A percentile compares a stretch with the other conserved stretches of the same genome.
Conservation (phyloP, 2,113 vertebrate genomes). For the Poicephalus gulielmi region DNA sequence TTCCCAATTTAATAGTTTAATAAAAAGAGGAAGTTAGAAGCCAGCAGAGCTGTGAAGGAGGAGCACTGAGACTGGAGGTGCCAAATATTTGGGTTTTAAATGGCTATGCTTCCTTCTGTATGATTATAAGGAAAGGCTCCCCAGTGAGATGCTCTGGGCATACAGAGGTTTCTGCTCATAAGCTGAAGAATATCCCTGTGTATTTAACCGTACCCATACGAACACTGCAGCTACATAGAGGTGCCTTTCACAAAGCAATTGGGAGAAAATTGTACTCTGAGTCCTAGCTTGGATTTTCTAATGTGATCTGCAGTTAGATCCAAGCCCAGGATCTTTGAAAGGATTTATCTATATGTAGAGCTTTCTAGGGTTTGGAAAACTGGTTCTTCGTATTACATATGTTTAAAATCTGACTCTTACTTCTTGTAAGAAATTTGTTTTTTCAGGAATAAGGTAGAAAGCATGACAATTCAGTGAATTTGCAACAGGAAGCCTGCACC, state of each 20-base stretch:
- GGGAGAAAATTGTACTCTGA: background rate
- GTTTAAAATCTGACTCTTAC: background rate
- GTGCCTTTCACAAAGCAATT: background rate
- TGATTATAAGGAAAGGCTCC: background rate
- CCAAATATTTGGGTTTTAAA: conserved; percentile 11
- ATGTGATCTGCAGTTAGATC: background rate
- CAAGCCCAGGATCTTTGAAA: background rate
- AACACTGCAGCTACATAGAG: background rate
- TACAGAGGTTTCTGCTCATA: background rate
- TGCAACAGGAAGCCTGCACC: background rate
- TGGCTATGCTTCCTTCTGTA: background rate
- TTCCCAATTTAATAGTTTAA: conserved; percentile 45
- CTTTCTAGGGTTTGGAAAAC: background rate
- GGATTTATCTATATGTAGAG: background rate
- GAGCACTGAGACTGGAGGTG: background rate
- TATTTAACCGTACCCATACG: background rate
- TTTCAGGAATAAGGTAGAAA: background rate
- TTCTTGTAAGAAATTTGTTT: background rate
- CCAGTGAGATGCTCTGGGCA: background rate
- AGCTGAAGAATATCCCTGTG: background rate
- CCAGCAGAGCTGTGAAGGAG: background rate
- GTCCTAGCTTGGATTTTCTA: background rate
- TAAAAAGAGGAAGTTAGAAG: conserved; percentile 47
- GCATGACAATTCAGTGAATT: background rate
- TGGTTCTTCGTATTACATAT: background rate